phyloP scores from a whole-genome alignment of 2,113 vertebrate species.

The Ardeotis arabs region DNA sequence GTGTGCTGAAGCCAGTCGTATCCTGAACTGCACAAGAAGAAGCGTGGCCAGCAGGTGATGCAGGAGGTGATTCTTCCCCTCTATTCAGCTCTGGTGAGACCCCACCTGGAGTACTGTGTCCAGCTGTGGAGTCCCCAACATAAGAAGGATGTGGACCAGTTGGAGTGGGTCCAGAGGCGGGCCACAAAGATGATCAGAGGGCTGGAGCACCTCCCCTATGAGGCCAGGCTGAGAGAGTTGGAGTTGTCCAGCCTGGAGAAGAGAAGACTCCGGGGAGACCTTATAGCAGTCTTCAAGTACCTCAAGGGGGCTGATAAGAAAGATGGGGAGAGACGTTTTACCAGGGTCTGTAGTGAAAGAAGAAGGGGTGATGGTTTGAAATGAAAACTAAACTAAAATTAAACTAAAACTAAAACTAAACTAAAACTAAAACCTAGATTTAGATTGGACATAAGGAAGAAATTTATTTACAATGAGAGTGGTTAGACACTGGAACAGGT shows the following conservation, averaged over 20 bases:
- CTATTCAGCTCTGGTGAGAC: not conserved
- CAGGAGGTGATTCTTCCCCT: not conserved
- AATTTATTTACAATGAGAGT: not conserved
- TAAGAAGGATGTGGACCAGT: not conserved
- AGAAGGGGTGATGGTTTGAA: not conserved
- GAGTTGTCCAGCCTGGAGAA: not conserved
- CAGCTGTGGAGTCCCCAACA: not conserved
- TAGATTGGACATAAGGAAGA: not conserved
- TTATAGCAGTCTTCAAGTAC: not conserved
- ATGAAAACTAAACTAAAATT: too few relatives aligned
- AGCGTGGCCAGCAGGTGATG: not conserved
- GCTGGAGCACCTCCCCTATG: not conserved
- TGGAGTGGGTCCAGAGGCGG: not conserved
- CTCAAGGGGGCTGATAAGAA: not conserved
- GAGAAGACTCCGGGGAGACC: not conserved
- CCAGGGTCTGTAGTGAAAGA: not conserved
- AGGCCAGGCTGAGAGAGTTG: not conserved
- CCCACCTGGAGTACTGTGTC: not conserved
- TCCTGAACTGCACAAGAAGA: not conserved
- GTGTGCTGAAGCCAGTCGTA: not conserved
- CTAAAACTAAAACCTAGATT: not conserved
- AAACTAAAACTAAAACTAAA: not conserved
- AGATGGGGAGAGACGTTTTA: not conserved
- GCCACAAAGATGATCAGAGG: not conserved
- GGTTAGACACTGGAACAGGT: not conserved